phyloP scores from a whole-genome alignment of 30 jellyfish, hydroid and myxozoan species.

The Turritopsis dohrnii region DNA sequence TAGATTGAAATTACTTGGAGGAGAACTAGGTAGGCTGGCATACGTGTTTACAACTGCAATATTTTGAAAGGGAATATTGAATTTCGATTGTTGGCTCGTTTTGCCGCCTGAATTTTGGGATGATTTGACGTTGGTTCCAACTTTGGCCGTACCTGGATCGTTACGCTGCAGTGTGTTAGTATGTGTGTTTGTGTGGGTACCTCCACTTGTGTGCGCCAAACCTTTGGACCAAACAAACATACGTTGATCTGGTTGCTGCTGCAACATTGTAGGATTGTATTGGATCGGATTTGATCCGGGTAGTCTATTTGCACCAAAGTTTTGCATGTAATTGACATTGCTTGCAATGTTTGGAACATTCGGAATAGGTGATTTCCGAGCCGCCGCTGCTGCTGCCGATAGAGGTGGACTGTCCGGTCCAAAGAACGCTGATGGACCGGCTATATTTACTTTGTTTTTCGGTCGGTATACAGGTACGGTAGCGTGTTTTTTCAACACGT shows the following conservation, averaged over 20 bases:
- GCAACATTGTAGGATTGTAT: background rate
- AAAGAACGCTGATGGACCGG: conserved; percentile 27
- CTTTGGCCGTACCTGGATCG: conserved; percentile 30
- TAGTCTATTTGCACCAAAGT: background rate
- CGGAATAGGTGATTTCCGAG: conserved; percentile 2
- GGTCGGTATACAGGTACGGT: background rate
- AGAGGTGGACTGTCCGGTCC: background rate
- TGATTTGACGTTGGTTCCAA: conserved; percentile 24
- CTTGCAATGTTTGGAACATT: background rate
- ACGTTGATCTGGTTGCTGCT: conserved; percentile 1
- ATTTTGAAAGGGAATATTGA: background rate
- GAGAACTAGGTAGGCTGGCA: background rate
- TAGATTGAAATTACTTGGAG: background rate
- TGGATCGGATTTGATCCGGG: background rate
- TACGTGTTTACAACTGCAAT: background rate
- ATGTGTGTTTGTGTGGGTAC: conserved; percentile 27
- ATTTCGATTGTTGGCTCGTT: conserved; percentile 19
- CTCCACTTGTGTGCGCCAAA: conserved; percentile 25
- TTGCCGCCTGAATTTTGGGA: conserved; percentile 29
- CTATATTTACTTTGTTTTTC: conserved; percentile 4
- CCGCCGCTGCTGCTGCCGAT: background rate
- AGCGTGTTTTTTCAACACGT: background rate
- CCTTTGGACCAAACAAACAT: conserved; percentile 35
- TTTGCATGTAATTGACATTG: background rate
- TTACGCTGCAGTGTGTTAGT: conserved; percentile 31